phyloP scores from a whole-genome alignment of 2,888 invertebrate species.

The Prosopocoilus inquinatus region DNA sequence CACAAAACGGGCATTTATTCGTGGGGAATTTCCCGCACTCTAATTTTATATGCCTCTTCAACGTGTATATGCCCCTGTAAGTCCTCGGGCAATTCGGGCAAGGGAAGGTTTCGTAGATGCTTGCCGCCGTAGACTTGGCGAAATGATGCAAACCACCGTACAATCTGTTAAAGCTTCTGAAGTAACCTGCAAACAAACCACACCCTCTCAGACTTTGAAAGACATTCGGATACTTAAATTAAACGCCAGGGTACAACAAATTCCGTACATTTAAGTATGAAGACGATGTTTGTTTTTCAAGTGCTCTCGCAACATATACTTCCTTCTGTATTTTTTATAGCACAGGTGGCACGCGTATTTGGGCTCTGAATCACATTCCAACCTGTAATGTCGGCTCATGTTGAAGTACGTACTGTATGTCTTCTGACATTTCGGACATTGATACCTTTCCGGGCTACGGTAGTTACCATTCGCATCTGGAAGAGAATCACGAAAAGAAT shows the following conservation, averaged over 20 bases:
- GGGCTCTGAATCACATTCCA: slow-evolving; percentile 5
- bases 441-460: background rate
- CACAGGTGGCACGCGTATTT: background rate
- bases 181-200: background rate
- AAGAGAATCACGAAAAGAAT: too few species aligned
- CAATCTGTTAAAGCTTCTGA: background rate
- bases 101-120: slow-evolving; percentile 10
- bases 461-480: background rate
- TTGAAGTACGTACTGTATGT: slow-evolving; percentile 4
- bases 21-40: slow-evolving; percentile 41
- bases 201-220: too few species aligned
- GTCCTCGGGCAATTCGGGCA: slow-evolving; percentile 26
- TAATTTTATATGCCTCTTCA: slow-evolving; percentile 40
- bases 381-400: slow-evolving; percentile 5
- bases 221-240: too few species aligned
- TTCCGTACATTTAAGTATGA: background rate
- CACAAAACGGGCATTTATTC: slow-evolving; percentile 23
- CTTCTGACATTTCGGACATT: background rate
- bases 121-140: background rate
- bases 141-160: background rate
- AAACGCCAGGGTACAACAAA: too few species aligned
- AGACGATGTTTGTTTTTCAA: background rate
- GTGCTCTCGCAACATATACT: slow-evolving; percentile 25
- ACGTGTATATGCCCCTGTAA: slow-evolving; percentile 23
- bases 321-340: slow-evolving; percentile 58